phyloP scores from a whole-genome alignment of 1,140 invertebrate genomes.

The Oreohelix idahoensis region DNA sequence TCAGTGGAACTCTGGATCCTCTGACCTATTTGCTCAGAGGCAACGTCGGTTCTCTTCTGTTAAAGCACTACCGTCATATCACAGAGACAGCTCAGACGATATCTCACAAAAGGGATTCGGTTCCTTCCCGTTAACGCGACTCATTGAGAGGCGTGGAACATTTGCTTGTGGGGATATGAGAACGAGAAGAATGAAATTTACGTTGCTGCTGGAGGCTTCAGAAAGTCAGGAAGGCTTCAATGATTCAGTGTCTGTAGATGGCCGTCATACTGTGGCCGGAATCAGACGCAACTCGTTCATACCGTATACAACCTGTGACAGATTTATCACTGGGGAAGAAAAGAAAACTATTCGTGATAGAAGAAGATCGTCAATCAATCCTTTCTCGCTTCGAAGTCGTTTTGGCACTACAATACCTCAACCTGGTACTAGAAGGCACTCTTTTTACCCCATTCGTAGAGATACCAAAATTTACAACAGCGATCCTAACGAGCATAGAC shows the following conservation, averaged over 20 bases:
- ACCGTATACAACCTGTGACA: conserved; percentile 32
- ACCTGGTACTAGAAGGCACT: conserved; percentile 17
- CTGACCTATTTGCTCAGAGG: conserved; percentile 3
- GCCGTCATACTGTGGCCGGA: conserved; percentile 15
- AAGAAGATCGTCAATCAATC: conserved; percentile 28
- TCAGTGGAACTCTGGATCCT: conserved; percentile 33
- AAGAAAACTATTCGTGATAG: conserved; percentile 17
- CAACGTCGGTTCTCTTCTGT: conserved; percentile 38
- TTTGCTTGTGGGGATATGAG: conserved; percentile 40
- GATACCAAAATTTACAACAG: conserved; percentile 3
- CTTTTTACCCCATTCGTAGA: conserved; percentile 26
- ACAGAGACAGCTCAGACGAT: background rate
- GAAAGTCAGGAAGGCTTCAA: conserved; percentile 26
- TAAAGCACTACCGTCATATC: conserved; percentile 25
- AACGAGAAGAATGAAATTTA: conserved; percentile 39
- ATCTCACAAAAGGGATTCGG: conserved; percentile 11
- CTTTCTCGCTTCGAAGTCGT: background rate
- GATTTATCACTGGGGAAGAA: conserved; percentile 17
- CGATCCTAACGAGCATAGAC: conserved; percentile 21
- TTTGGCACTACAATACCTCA: background rate
- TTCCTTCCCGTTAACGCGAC: conserved; percentile 30
- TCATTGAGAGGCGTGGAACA: conserved; percentile 31
- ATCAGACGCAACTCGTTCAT: conserved; percentile 27
- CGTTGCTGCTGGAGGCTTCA: conserved; percentile 29
- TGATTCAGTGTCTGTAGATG: conserved; percentile 17